Evolutionary conservation across 2,797 vertebrate genomes (phyloP).

Genomic region (Cheirogaleus major): DNA sequence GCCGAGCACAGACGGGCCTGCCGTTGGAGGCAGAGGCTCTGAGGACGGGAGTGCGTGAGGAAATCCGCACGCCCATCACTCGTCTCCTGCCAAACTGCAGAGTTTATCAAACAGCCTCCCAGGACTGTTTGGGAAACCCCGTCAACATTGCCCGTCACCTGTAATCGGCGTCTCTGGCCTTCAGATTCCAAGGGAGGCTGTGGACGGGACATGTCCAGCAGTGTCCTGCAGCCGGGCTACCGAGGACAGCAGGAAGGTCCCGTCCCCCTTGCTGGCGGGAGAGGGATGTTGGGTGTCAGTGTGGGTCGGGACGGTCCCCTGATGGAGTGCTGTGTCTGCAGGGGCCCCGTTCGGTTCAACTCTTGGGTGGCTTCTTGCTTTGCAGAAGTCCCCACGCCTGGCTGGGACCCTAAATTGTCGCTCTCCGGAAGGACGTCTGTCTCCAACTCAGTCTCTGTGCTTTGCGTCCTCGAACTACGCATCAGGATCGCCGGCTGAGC

Average conservation of each 20-base stretch:
- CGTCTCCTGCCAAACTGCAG: conserved; percentile 46
- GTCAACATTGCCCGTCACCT: neutral
- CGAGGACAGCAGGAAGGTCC: neutral
- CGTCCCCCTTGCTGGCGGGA: fast-evolving
- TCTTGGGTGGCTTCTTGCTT: no score
- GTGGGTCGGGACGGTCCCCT: neutral
- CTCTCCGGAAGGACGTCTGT: fast-evolving
- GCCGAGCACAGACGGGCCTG: conserved; percentile 69
- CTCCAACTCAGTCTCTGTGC: neutral
- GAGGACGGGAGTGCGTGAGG: conserved; percentile 49
- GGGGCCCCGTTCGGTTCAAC: fast-evolving
- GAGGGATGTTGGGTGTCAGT: no score
- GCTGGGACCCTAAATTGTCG: fast-evolving
- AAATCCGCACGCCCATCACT: conserved; percentile 51
- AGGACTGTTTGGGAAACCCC: neutral
- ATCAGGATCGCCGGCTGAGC: no score
- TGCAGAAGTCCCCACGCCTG: fast-evolving
- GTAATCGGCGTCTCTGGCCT: fast-evolving
- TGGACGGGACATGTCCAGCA: neutral
- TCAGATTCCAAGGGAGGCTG: neutral
- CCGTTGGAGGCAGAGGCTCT: neutral
- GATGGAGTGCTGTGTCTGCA: fast-evolving
- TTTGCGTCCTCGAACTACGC: neutral
- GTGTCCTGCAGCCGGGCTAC: fast-evolving
- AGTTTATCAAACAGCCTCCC: conserved; percentile 41